Evolutionary conservation across 2,113 vertebrate genomes (phyloP).

Genomic region (Phylloscopus trochiloides): DNA sequence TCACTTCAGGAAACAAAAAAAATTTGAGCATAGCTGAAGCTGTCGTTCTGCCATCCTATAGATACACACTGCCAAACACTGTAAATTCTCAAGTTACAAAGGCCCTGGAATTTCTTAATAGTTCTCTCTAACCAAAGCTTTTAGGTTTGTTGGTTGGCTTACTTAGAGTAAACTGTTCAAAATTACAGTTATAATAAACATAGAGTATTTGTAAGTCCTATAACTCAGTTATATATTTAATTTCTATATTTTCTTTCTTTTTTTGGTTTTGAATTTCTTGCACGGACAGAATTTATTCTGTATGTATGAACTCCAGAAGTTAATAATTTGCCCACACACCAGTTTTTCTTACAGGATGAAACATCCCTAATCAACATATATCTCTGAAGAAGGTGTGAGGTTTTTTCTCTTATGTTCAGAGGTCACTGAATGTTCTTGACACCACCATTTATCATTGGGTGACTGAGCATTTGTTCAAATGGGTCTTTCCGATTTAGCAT

Average conservation of each 20-base stretch:
- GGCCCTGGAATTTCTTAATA: not conserved
- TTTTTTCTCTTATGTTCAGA: not conserved
- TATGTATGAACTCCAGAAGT: constrained; percentile 1
- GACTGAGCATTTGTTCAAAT: constrained; percentile 33
- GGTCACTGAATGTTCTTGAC: constrained; percentile 35
- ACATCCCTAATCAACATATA: constrained; percentile 40
- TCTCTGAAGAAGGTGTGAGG: not conserved
- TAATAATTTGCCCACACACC: constrained; percentile 18
- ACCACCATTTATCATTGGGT: constrained; percentile 48
- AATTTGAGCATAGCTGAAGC: not conserved
- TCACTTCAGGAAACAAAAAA: not conserved
- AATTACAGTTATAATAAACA: constrained; percentile 8
- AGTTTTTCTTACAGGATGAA: constrained; percentile 35
- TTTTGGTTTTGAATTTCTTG: not conserved
- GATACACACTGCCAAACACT: not conserved
- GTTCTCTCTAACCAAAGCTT: not conserved
- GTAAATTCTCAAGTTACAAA: constrained; percentile 1
- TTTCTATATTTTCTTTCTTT: not conserved
- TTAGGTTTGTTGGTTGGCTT: not conserved
- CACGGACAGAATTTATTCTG: not conserved
- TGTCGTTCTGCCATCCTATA: constrained; percentile 3
- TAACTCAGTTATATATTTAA: not conserved
- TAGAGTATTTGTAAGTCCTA: not conserved
- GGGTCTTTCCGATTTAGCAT: constrained; percentile 25
- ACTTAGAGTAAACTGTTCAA: not conserved